Conservation (phyloP, 2,797 vertebrate genomes). For the Scleropages formosus region DNA sequence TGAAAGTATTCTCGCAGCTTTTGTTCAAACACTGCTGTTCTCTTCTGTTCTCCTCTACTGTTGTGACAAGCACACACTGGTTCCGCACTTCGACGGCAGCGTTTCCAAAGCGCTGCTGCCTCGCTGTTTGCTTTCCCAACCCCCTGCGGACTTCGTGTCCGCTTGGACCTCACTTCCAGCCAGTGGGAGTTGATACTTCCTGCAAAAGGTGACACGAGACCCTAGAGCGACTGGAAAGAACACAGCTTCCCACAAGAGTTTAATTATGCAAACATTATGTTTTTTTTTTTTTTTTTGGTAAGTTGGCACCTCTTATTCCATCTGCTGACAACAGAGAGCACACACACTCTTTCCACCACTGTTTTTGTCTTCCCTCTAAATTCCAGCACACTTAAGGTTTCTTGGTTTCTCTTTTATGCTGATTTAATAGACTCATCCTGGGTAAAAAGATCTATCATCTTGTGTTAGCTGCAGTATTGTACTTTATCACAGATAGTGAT, state of each 20-base stretch:
- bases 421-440: too few relatives aligned
- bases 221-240: constrained; percentile 6
- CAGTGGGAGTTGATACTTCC: neutral
- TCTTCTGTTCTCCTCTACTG: too few relatives aligned
- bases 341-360: too few relatives aligned
- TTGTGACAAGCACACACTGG: neutral
- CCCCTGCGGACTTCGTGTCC: neutral
- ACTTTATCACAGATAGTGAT: too few relatives aligned
- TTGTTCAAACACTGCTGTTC: neutral
- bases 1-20: neutral
- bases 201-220: neutral
- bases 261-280: constrained; percentile 18
- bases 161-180: neutral
- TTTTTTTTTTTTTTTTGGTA: neutral
- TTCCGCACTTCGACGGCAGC: neutral
- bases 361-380: neutral
- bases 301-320: too few relatives aligned
- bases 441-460: too few relatives aligned
- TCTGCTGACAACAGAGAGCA: too few relatives aligned
- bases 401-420: too few relatives aligned
- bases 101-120: neutral
- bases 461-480: too few relatives aligned
- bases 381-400: neutral
- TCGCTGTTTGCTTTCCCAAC: neutral
- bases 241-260: neutral